Evolutionary conservation across 1,140 invertebrate genomes (phyloP), one percentile per base, ranked within the genome.

Genomic region (Planococcus citri): DNA sequence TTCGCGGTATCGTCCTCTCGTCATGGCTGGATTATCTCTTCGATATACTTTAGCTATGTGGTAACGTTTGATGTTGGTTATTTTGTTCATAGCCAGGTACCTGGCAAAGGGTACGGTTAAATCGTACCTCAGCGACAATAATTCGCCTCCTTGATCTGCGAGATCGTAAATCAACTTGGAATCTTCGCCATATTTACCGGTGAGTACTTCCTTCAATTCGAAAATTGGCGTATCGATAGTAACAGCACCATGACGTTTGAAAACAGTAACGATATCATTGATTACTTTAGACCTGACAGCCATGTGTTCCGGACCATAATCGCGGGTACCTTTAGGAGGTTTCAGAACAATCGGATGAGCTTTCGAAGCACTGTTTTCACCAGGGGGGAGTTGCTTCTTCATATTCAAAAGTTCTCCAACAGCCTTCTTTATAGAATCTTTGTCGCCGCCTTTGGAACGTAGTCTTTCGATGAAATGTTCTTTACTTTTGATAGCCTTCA

Each of bases 121-220:
- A 77, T 96, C 92, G 78, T 95, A 95, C 70, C 92, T 83, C 72
- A 95, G 79, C 8, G 91, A 89, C n/a, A 95, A 79, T 70, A 93
- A 88, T 82, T 99, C 97, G 38, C 97, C 97, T 68, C 96, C 97
- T 81, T 99, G 96, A 82, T 99, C 96, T 77, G 92, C 93, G 9
- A 99, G 80, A 79, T 99, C 96, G 80, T 98, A 99, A 68, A 99
- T 98, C 0, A 99, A 80, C 78, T 99, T 99, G 0, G 95, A 94
- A 80, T 99, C 97, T 82, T 99, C 97, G 2, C 97, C 97, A 84
- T 99, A 99, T 82, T 99, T 99, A 60, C 95, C 97, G 61, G 95
- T 97, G 29, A 99, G 81, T 4, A 98, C 94, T 82, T 99, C 96
- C 89, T 96, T 98, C 10, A 98, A 79, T 82, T 99, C 97, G 84